phyloP scores from a whole-genome alignment of 2,113 vertebrate genomes.

The Prunella fulvescens region DNA sequence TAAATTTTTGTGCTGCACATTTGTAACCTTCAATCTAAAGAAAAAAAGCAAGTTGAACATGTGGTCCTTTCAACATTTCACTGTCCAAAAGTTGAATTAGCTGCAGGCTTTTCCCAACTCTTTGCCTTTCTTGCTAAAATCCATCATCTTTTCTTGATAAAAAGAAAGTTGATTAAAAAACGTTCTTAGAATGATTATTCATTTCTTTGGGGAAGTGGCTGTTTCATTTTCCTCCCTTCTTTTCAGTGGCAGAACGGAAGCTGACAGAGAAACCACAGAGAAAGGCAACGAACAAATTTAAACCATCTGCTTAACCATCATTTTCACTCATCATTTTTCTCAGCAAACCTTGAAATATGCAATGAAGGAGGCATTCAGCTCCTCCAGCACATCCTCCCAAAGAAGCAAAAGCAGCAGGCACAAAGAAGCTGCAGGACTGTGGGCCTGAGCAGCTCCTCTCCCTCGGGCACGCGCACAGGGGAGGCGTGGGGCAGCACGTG shows the following conservation, averaged over 20 bases:
- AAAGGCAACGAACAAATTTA: not conserved
- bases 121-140: not conserved
- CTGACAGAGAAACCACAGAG: not conserved
- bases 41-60: not conserved
- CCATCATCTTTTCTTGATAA: not conserved
- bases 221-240: not conserved
- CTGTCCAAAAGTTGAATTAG: not conserved
- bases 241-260: slow-evolving; percentile 9
- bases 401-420: not conserved
- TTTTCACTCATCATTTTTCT: not conserved
- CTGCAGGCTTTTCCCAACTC: not conserved
- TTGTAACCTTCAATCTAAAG: not conserved
- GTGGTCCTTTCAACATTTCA: not conserved
- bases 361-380: not conserved
- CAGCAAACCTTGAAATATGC: not conserved
- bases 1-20: not conserved
- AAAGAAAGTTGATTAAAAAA: not conserved
- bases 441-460: not conserved
- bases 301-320: not conserved
- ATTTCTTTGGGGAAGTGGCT: not conserved
- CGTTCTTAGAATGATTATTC: not conserved
- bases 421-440: accelerated
- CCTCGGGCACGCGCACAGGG: not conserved
- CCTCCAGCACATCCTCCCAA: not conserved
- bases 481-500: accelerated